These are phyloP conservation scores for Rutpela maculata DNA, from an alignment of 2,888 invertebrate genomes.

Conservation along the genomic window DNA sequence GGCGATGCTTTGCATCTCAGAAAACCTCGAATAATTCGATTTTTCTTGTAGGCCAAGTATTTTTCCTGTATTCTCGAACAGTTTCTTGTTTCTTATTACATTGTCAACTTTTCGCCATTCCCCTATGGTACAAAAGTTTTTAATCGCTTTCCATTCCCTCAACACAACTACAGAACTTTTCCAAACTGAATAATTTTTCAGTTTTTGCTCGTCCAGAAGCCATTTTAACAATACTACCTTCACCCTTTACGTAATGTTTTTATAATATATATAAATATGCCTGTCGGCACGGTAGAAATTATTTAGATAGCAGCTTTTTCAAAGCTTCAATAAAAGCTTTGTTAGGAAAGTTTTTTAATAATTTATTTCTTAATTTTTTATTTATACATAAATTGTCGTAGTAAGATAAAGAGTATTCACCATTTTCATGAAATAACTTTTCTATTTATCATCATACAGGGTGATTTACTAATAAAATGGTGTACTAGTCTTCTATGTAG, in stretches of 20 bases:
- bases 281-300: not conserved
- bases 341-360: no score
- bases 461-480: no score
- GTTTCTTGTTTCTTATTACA: slow-evolving; percentile 53
- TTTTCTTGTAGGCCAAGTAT: slow-evolving; percentile 31
- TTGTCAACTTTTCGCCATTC: slow-evolving; percentile 47
- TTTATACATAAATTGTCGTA: no score
- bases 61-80: slow-evolving; percentile 40
- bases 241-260: not conserved
- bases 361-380: no score
- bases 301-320: not conserved
- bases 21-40: slow-evolving; percentile 47
- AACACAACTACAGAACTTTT: slow-evolving; percentile 30
- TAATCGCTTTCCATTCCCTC: slow-evolving; percentile 37
- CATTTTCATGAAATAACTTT: no score
- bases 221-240: not conserved
- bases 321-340: no score
- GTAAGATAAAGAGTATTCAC: no score
- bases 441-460: no score
- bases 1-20: slow-evolving; percentile 35
- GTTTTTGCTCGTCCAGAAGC: slow-evolving; percentile 25
- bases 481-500: no score
- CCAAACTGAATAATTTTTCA: slow-evolving; percentile 42
- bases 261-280: not conserved
- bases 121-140: slow-evolving; percentile 42